Percentiles rank a stretch among this genome's conserved stretches.
These are phyloP conservation scores for Anableps anableps DNA, from an alignment of 2,797 vertebrate species.

Conservation along the genomic window DNA sequence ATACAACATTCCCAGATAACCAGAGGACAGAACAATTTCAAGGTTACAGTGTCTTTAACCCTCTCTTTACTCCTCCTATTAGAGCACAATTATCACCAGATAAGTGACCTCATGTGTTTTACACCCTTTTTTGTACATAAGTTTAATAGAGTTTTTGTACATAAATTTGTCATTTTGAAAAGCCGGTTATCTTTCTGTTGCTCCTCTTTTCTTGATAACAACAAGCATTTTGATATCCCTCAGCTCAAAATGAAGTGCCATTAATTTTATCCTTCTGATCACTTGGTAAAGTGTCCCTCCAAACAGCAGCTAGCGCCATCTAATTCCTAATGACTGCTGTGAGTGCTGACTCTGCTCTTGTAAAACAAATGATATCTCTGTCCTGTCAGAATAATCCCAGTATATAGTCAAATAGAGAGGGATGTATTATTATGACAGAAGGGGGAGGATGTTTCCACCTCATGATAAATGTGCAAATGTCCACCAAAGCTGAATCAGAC, in stretches of 20 bases:
- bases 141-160: constrained; percentile 30
- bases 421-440: constrained; percentile 67
- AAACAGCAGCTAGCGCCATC: constrained; percentile 46
- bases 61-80: constrained; percentile 27
- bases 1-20: constrained; percentile 53
- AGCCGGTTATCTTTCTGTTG: constrained; percentile 54
- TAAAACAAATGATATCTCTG: constrained; percentile 80
- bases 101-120: constrained; percentile 54
- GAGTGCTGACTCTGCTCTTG: constrained; percentile 76
- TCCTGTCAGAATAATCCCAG: constrained; percentile 81
- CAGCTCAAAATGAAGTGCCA: constrained; percentile 44
- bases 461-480: constrained; percentile 88
- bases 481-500: constrained; percentile 83
- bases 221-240: constrained; percentile 30
- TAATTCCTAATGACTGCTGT: constrained; percentile 71
- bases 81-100: constrained; percentile 55
- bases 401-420: constrained; percentile 75
- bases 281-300: constrained; percentile 47
- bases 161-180: constrained; percentile 5
- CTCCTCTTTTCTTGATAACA: constrained; percentile 29
- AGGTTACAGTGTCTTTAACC: constrained; percentile 75
- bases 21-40: constrained; percentile 74
- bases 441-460: constrained; percentile 60
- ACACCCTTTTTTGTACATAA: constrained; percentile 19
- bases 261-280: constrained; percentile 58